A percentile compares a stretch with the other conserved stretches of the same genome.
Evolutionary conservation across 2,113 vertebrate genomes (phyloP).

Genomic region (Cebidichthys violaceus): DNA sequence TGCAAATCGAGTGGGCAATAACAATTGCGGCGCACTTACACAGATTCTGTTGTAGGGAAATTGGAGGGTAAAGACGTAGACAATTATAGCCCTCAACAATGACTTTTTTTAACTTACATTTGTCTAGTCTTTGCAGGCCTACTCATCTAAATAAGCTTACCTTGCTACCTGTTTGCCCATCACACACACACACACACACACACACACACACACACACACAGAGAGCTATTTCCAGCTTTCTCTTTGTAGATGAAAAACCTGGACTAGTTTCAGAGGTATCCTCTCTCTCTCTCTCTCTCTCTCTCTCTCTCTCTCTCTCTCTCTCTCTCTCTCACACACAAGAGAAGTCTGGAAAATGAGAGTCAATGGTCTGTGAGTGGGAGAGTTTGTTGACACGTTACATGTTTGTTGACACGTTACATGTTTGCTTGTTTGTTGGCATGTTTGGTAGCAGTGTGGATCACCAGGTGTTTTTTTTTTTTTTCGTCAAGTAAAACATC

Average conservation of each 20-base stretch:
- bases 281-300: no score
- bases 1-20: constrained; percentile 45
- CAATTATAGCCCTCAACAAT: constrained; percentile 18
- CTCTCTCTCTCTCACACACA: no score
- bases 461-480: neutral
- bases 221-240: neutral
- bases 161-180: neutral
- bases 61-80: constrained; percentile 16
- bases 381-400: constrained; percentile 34
- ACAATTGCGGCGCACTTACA: constrained; percentile 48
- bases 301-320: no score
- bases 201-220: neutral
- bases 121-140: neutral
- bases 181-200: neutral
- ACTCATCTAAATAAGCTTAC: neutral
- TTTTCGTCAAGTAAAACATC: constrained; percentile 51
- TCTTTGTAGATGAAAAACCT: neutral
- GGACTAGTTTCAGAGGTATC: neutral
- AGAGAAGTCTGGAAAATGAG: neutral
- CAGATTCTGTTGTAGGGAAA: constrained; percentile 40
- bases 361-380: constrained; percentile 18
- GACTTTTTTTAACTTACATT: neutral
- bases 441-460: constrained; percentile 33
- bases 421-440: constrained; percentile 50
- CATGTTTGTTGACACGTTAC: constrained; percentile 46